These are phyloP conservation scores for Bombus confusus DNA, from an alignment of 1,140 invertebrate genomes.

Conservation along the genomic window DNA sequence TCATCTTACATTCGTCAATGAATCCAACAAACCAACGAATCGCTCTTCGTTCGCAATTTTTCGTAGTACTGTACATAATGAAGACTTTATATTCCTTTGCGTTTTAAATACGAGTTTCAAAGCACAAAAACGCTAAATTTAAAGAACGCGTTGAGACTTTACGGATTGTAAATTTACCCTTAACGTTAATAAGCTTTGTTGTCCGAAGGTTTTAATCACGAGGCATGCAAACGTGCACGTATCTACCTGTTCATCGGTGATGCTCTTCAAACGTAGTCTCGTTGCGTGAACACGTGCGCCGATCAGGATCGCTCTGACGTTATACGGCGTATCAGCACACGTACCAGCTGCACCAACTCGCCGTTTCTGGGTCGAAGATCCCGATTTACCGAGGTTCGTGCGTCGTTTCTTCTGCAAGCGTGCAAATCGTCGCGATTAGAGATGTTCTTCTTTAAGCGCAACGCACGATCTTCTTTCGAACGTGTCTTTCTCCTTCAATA, in stretches of 20 bases:
- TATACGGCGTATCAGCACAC: background rate
- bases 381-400: background rate
- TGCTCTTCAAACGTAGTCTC: slow-evolving; percentile 15
- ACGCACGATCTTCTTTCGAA: background rate
- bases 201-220: slow-evolving; percentile 9
- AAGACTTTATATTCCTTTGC: no score
- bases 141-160: no score
- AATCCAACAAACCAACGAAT: background rate
- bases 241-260: slow-evolving; percentile 31
- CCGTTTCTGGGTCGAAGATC: slow-evolving; percentile 21
- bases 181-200: no score
- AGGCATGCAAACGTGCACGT: background rate
- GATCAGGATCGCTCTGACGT: slow-evolving; percentile 25
- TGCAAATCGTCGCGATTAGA: background rate
- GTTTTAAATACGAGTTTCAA: no score
- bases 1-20: no score
- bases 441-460: background rate
- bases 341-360: background rate
- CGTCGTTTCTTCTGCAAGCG: background rate
- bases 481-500: background rate
- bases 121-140: no score
- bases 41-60: background rate
- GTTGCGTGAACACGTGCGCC: slow-evolving; percentile 35
- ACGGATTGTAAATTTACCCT: no score
- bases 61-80: no score